phyloP scores from a whole-genome alignment of 1,140 invertebrate species.

The Heliothis subflexa region DNA sequence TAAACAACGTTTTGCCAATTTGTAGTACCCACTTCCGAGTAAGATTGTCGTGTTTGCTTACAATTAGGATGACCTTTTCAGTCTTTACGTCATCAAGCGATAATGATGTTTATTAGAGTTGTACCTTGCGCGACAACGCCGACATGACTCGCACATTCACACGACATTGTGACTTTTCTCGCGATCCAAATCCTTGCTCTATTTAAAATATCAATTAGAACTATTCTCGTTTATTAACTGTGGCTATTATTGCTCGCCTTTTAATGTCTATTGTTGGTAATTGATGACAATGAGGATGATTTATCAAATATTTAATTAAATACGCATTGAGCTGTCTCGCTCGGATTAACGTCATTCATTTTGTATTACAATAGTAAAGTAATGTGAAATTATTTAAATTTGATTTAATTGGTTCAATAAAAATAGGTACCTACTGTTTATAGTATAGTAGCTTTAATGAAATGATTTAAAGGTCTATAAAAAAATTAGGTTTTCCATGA shows the following conservation, averaged over 20 bases:
- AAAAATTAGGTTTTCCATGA: neutral
- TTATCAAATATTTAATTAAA: conserved; percentile 6
- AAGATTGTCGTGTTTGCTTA: conserved; percentile 41
- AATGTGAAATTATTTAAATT: too few relatives aligned
- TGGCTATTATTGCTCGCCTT: too few relatives aligned
- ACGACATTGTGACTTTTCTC: conserved; percentile 59
- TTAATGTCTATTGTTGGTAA: neutral
- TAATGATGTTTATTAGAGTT: conserved; percentile 59
- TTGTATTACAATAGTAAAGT: neutral
- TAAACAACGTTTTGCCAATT: conserved; percentile 56
- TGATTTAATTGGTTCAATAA: too few relatives aligned
- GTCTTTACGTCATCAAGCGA: conserved; percentile 52
- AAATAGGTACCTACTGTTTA: too few relatives aligned
- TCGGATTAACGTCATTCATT: neutral
- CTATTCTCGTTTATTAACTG: conserved; percentile 11
- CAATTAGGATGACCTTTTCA: conserved; percentile 47
- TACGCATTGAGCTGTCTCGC: neutral
- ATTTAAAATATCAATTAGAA: conserved; percentile 21
- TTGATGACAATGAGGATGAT: neutral
- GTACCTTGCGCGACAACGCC: conserved; percentile 50
- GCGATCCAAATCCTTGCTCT: conserved; percentile 55
- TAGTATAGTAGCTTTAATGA: too few relatives aligned
- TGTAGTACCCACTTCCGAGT: conserved; percentile 45
- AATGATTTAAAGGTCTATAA: neutral
- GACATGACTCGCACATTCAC: conserved; percentile 57